These are phyloP conservation scores for Toxonevra muliebris DNA, from an alignment of 2,888 invertebrate genomes.

Conservation along the genomic window DNA sequence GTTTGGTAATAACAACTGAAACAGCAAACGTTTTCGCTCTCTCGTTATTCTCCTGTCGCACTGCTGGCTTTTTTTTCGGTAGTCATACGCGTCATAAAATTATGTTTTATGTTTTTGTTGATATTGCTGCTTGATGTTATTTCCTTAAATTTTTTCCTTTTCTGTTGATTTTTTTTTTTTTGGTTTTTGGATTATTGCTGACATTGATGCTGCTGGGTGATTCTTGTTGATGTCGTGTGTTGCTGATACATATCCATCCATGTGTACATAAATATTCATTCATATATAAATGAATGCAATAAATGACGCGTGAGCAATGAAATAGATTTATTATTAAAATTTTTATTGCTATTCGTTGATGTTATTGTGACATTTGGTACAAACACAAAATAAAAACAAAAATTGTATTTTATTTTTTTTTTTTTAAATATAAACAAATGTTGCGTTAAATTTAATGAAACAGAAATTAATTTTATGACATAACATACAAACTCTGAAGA, in stretches of 20 bases:
- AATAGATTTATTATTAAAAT: constrained; percentile 58
- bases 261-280: constrained; percentile 6
- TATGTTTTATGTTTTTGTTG: constrained; percentile 21
- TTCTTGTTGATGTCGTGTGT: not conserved
- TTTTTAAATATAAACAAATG: constrained; percentile 47
- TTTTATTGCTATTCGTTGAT: constrained; percentile 43
- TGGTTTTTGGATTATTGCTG: constrained; percentile 14
- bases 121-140: not conserved
- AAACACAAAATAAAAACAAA: constrained; percentile 15
- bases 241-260: not conserved
- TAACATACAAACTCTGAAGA: too few relatives aligned
- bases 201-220: not conserved
- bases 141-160: not conserved
- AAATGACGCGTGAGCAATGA: constrained; percentile 49
- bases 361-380: constrained; percentile 45
- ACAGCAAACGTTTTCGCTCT: constrained; percentile 1
- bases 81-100: constrained; percentile 23
- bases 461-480: not conserved
- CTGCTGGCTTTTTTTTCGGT: constrained; percentile 4
- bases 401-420: constrained; percentile 12
- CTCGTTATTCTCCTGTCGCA: not conserved
- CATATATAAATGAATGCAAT: constrained; percentile 34
- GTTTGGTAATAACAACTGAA: not conserved
- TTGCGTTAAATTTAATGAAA: constrained; percentile 50
- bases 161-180: not conserved